phyloP scores from a whole-genome alignment of 2,888 invertebrate genomes.

The Zootermopsis nevadensis region DNA sequence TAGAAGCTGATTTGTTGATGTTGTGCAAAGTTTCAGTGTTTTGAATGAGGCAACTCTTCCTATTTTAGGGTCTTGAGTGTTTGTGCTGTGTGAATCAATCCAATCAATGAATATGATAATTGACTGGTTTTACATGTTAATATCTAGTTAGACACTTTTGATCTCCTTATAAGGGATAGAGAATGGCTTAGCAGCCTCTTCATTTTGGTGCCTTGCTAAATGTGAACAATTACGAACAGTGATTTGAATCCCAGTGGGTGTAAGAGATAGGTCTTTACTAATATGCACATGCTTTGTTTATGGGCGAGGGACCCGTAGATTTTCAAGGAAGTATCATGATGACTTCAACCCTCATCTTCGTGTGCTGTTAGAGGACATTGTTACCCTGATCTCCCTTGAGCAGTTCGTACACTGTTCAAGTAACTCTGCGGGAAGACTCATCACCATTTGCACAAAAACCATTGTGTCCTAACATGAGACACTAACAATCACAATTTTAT shows the following conservation, averaged over 20 bases:
- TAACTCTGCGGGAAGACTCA: no score
- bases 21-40: neutral
- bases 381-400: no score
- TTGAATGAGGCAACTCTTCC: neutral
- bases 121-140: neutral
- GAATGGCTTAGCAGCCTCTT: no score
- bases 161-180: neutral
- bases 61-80: neutral
- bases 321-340: neutral
- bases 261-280: neutral
- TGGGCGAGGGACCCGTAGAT: slow-evolving; percentile 2
- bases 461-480: no score
- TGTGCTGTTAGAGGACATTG: no score
- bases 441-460: no score
- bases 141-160: neutral
- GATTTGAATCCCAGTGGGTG: neutral
- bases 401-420: no score
- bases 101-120: neutral
- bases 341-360: neutral
- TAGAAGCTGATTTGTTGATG: neutral
- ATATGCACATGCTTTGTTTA: neutral
- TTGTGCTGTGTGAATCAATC: neutral
- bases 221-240: neutral
- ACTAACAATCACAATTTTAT: no score
- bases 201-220: neutral